Evolutionary conservation across 2,888 invertebrate species (phyloP).

Genomic region (Nymphalis polychloros): DNA sequence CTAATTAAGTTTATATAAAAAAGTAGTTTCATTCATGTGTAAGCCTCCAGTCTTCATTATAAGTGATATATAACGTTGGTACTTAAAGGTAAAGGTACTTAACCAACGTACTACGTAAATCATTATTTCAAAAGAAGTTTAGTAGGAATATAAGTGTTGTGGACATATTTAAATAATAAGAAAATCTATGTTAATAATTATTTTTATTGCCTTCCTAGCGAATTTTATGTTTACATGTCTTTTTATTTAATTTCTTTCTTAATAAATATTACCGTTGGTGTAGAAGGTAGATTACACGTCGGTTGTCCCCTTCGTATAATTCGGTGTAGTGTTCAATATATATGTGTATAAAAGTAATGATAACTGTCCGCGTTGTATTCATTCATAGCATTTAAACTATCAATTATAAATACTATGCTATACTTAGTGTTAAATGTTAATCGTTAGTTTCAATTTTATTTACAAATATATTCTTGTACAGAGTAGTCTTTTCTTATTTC

Average conservation of each 20-base stretch:
- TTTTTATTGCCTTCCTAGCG: not conserved
- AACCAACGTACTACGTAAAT: no score
- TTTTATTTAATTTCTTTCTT: slow-evolving; percentile 2
- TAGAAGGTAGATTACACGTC: not conserved
- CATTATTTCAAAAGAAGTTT: no score
- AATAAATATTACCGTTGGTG: not conserved
- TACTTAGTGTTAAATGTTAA: not conserved
- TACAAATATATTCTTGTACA: slow-evolving; percentile 8
- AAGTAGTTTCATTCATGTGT: not conserved
- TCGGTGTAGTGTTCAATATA: not conserved
- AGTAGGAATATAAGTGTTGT: slow-evolving; percentile 7
- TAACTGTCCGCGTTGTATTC: not conserved
- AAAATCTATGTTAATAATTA: not conserved
- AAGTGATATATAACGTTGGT: not conserved
- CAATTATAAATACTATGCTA: not conserved
- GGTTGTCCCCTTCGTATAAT: not conserved
- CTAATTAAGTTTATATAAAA: not conserved
- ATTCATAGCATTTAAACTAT: not conserved
- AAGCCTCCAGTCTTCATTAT: not conserved
- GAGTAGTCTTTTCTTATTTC: slow-evolving; percentile 1
- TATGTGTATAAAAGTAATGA: slow-evolving; percentile 3
- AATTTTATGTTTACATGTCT: slow-evolving; percentile 7
- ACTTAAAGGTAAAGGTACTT: no score
- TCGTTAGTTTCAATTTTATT: not conserved
- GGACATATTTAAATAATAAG: slow-evolving; percentile 1